These are phyloP conservation scores for Bryconaethiops microstoma DNA, from an alignment of 2,797 vertebrate species.

Conservation along the genomic window DNA sequence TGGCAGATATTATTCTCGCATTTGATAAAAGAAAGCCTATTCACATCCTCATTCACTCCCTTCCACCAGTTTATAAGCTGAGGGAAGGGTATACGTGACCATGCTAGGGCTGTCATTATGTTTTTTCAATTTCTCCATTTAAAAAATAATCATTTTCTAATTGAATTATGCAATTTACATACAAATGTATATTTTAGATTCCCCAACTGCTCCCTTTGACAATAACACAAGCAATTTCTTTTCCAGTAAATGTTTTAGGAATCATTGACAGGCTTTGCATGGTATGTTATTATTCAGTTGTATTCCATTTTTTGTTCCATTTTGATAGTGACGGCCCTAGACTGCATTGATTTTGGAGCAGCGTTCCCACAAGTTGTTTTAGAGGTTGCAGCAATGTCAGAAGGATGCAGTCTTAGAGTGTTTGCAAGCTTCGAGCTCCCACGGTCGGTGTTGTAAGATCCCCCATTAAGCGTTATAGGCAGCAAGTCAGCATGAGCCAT, in stretches of 20 bases:
- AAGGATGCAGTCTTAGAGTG: constrained; percentile 14
- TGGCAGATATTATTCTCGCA: background rate
- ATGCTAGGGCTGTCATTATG: background rate
- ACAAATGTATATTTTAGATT: background rate
- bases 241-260: too few relatives aligned
- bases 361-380: constrained; percentile 6
- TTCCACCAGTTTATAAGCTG: background rate
- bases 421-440: constrained; percentile 8
- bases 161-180: background rate
- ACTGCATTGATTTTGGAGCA: constrained; percentile 15
- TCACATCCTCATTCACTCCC: background rate
- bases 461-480: constrained; percentile 56
- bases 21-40: background rate
- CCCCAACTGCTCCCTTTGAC: background rate
- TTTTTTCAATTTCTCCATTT: too few relatives aligned
- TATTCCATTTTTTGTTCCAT: too few relatives aligned
- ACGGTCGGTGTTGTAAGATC: constrained; percentile 23
- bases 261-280: too few relatives aligned
- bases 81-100: background rate
- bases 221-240: background rate
- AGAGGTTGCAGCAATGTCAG: constrained; percentile 24
- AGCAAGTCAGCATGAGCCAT: constrained; percentile 56
- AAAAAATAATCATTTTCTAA: background rate
- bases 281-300: too few relatives aligned
- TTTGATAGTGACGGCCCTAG: background rate